Base-by-base conservation (phyloP, 2,888 invertebrate genomes). In the Sphaeridia pumilis region DNA sequence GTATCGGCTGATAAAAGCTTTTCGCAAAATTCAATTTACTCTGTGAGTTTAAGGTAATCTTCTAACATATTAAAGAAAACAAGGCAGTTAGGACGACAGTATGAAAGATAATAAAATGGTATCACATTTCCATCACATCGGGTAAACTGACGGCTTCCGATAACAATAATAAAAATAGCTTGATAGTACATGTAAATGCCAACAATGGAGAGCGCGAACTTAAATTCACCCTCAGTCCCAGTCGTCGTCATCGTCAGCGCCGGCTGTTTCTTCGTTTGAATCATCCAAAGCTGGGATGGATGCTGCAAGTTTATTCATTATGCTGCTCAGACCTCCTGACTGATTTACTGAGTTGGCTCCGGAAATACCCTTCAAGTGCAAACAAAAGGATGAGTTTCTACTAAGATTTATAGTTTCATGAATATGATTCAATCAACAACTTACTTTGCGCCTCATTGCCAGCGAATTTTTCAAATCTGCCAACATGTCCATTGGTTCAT, bases 381-480 rank as follows among this genome's bases (percentile, higher is more conserved):
- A 21, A 35, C 28, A 12, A 35, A 36, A 21, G 20, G 5, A 44
- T 22, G 21, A 44, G 12, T 25, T 10, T 10, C 12, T 10, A 41
- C 17, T 14, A 14, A 10, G 25, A 28, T 10, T 27, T 27, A 7
- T 26, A 31, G 14, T 4, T 20, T 10, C 7, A 10, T 46, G 26
- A 12, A 4, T 22, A 43, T 28, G 31, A 14, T 31, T 31, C 31
- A 31, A 31, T 10, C 14, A 31, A 31, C 12, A 31, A 46, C 52
- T 56, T 50, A 65, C 65, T 41, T 56, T 54, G 46, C 66, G 46
- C 25, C 66, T 50, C 62, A 66, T 63, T 5, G 63, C 61, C 7
- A 66, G 51, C 3, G 57, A 55, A 51, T 65, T 65, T 45, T 64
- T 64, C 22, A 66, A 55, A 43, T 65, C 64, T 1, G 61, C 58